Evolutionary conservation across 2,797 vertebrate genomes (phyloP).

Genomic region (Leuciscus waleckii): DNA sequence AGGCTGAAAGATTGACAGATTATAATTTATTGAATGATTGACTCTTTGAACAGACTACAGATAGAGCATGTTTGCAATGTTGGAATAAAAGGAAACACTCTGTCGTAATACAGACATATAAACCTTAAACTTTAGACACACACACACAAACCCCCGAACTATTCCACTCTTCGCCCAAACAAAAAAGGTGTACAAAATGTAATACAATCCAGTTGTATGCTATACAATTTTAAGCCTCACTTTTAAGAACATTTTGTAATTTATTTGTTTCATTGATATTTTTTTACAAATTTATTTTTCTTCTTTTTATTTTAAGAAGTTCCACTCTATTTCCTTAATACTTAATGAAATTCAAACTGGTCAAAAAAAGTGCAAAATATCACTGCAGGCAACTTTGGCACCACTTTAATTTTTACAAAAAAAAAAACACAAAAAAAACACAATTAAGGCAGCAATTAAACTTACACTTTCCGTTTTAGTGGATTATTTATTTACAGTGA

Average conservation of each 20-base stretch:
- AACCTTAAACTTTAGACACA: conserved; percentile 3
- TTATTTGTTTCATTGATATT: not conserved
- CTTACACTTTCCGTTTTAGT: not conserved
- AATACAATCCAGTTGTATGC: not conserved
- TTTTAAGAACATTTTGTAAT: not conserved
- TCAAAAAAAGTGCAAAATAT: conserved; percentile 32
- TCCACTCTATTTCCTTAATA: not conserved
- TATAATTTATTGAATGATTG: conserved; percentile 42
- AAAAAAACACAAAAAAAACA: too few species aligned
- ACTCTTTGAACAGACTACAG: conserved; percentile 31
- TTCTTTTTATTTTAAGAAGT: not conserved
- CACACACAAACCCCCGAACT: not conserved
- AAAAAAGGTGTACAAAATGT: not conserved
- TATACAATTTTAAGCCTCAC: not conserved
- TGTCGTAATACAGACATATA: conserved; percentile 14
- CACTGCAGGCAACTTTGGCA: conserved; percentile 36
- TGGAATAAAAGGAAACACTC: not conserved
- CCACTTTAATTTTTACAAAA: not conserved
- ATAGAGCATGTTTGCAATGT: conserved; percentile 15
- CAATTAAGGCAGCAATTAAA: conserved; percentile 9
- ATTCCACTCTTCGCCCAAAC: not conserved
- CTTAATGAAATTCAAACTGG: not conserved
- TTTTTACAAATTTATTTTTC: not conserved
- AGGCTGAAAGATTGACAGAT: not conserved
- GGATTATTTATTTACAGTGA: conserved; percentile 9